phyloP scores from a whole-genome alignment of 2,888 invertebrate genomes.

The Gonocerus acuteangulatus region DNA sequence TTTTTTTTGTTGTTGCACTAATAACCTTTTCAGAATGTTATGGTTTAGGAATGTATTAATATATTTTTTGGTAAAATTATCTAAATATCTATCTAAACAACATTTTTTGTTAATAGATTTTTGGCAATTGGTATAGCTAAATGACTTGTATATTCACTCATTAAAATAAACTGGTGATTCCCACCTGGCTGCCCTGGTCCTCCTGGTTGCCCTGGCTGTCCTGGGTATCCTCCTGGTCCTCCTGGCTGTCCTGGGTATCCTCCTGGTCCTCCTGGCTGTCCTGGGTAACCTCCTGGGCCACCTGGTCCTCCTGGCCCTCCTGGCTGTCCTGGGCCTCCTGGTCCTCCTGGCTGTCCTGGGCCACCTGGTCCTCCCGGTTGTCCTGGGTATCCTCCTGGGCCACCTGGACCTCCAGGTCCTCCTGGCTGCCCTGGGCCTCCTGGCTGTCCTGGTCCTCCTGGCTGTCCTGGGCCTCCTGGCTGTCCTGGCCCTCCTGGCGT shows the following conservation, averaged over 20 bases:
- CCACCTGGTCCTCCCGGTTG: constrained; percentile 41
- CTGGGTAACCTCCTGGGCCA: constrained; percentile 34
- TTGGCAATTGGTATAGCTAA: no score
- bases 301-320: constrained; percentile 30
- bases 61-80: no score
- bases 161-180: no score
- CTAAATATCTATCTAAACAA: no score
- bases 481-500: constrained; percentile 40
- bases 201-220: constrained; percentile 36
- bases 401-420: constrained; percentile 31
- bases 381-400: constrained; percentile 36
- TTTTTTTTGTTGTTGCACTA: no score
- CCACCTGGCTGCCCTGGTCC: constrained; percentile 33
- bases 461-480: constrained; percentile 36
- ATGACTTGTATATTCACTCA: no score
- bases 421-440: constrained; percentile 28
- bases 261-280: constrained; percentile 40
- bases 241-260: constrained; percentile 36
- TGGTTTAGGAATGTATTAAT: no score
- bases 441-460: constrained; percentile 27
- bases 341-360: constrained; percentile 45
- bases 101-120: no score
- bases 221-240: constrained; percentile 35
- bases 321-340: constrained; percentile 35
- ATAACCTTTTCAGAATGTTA: no score